These are phyloP conservation scores for Bos javanicus DNA, from an alignment of 2,113 vertebrate species.

Conservation along the genomic window DNA sequence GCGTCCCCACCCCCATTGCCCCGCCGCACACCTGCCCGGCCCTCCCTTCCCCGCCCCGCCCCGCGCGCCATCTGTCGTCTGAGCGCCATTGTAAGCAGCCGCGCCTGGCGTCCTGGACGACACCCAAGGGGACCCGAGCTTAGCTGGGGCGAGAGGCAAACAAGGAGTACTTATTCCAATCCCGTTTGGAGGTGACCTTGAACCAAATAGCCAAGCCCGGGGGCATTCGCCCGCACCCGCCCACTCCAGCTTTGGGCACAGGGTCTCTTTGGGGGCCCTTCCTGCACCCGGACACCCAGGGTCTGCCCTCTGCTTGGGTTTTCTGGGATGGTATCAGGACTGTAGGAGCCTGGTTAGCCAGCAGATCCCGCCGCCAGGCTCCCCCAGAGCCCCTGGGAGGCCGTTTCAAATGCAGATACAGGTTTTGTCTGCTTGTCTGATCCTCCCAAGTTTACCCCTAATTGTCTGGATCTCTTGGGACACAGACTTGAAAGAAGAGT, in stretches of 20 bases:
- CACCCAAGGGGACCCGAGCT: slow-evolving; percentile 59
- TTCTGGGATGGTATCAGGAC: background rate
- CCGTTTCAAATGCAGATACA: slow-evolving; percentile 49
- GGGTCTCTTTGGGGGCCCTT: background rate
- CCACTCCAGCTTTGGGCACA: background rate
- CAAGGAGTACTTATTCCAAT: slow-evolving; percentile 57
- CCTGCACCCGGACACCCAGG: background rate
- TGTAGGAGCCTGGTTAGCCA: rapidly evolving
- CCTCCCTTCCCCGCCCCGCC: background rate
- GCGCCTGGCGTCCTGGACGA: slow-evolving; percentile 64
- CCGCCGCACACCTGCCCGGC: slow-evolving; percentile 77
- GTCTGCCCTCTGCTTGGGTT: background rate
- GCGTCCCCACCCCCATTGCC: background rate
- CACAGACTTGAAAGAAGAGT: background rate
- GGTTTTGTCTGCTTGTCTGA: slow-evolving; percentile 17
- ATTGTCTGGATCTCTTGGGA: background rate
- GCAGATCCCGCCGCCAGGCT: background rate
- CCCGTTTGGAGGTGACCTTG: slow-evolving; percentile 52
- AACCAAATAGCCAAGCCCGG: slow-evolving; percentile 8
- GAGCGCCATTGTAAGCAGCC: slow-evolving; percentile 42
- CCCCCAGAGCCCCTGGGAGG: background rate
- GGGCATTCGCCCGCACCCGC: background rate
- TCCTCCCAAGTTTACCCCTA: background rate
- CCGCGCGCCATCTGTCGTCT: slow-evolving; percentile 78
- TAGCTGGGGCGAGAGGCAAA: slow-evolving; percentile 24